These are phyloP conservation scores for Panagrolaimus sp. DNA, from an alignment of 1,140 invertebrate species.

Conservation along the genomic window DNA sequence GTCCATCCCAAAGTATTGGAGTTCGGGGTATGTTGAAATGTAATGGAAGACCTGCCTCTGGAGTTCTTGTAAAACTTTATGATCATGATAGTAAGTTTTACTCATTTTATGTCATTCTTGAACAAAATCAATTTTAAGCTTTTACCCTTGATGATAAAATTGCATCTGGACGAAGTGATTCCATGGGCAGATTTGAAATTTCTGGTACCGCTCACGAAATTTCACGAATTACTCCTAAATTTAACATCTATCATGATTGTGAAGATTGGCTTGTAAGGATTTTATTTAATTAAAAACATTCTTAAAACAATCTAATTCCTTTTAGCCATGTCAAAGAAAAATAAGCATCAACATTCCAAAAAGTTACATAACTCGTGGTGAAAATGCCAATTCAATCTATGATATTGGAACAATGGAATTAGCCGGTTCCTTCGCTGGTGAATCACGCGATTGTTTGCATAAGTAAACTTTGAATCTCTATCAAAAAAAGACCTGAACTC, in stretches of 20 bases:
- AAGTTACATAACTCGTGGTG: conserved; percentile 36
- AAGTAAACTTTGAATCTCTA: too few relatives aligned
- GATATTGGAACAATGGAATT: conserved; percentile 36
- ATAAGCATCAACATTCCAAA: conserved; percentile 35
- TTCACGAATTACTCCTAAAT: conserved; percentile 38
- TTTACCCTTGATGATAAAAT: conserved; percentile 42
- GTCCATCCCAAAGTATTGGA: too few relatives aligned
- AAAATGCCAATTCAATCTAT: conserved; percentile 29
- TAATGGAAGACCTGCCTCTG: conserved; percentile 31
- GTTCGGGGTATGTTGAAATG: conserved; percentile 8
- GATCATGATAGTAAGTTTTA: conserved; percentile 30
- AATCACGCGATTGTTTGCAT: neutral
- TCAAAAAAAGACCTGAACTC: too few relatives aligned
- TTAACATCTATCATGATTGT: conserved; percentile 32
- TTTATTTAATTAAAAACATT: neutral
- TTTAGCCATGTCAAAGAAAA: conserved; percentile 37
- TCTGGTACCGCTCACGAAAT: conserved; percentile 40
- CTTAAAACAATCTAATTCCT: neutral
- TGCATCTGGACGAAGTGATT: conserved; percentile 28
- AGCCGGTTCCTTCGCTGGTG: conserved; percentile 33
- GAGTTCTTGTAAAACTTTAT: conserved; percentile 36
- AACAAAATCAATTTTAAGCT: neutral
- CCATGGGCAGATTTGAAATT: conserved; percentile 32
- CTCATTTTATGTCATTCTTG: too few relatives aligned
- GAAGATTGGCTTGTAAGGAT: conserved; percentile 24